Conservation (phyloP, 2,113 vertebrate species). For the Sceloporus tristichus region DNA sequence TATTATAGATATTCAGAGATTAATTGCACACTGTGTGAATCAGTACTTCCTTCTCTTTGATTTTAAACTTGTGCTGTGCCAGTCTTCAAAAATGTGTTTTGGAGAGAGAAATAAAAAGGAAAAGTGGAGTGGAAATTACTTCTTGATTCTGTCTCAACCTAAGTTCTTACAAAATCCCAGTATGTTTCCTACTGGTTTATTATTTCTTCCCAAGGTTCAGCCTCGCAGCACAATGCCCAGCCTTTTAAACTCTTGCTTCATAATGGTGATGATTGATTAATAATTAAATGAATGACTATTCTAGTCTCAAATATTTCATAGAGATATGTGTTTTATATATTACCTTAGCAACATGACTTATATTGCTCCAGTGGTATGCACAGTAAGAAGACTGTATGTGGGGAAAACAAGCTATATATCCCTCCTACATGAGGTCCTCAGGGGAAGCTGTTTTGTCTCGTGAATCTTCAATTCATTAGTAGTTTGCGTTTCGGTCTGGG, state of each 20-base stretch:
- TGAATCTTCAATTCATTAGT: background rate
- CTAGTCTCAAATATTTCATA: background rate
- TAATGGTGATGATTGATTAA: background rate
- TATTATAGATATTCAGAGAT: background rate
- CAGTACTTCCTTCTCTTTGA: background rate
- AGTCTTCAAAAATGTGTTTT: background rate
- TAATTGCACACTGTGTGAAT: background rate
- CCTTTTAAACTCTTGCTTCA: background rate
- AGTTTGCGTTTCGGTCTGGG: background rate
- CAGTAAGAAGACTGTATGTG: background rate
- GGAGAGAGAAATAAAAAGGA: background rate
- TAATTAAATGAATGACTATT: background rate
- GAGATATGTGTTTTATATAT: background rate
- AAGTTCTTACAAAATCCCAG: background rate
- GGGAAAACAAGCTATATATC: background rate
- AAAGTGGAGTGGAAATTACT: too few relatives aligned
- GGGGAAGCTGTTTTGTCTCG: background rate
- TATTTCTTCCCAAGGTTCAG: background rate
- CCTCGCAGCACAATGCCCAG: background rate
- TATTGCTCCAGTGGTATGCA: background rate
- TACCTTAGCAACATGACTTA: background rate
- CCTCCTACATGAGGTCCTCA: background rate
- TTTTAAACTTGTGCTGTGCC: background rate
- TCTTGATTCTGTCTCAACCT: background rate
- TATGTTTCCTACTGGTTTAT: background rate